A percentile compares a stretch with the other conserved stretches of the same genome.
phyloP scores from a whole-genome alignment of 2,797 vertebrate species.

The Coranthus polyacanthus region DNA sequence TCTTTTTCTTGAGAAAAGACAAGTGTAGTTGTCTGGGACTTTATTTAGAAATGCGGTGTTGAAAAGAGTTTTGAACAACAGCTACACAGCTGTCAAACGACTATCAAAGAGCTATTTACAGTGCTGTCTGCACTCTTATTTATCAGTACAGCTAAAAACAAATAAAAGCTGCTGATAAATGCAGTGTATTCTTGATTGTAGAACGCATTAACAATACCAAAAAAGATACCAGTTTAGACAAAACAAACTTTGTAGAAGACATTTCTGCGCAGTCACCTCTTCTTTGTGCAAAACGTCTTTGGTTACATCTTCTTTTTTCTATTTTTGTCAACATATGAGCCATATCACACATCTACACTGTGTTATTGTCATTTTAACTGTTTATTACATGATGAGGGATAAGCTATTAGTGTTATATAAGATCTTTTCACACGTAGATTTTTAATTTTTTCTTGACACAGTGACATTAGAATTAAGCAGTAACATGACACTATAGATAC shows the following conservation, averaged over 20 bases:
- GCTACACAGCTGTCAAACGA: constrained; percentile 66
- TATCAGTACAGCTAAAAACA: constrained; percentile 60
- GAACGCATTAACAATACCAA: constrained; percentile 27
- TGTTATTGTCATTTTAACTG: neutral
- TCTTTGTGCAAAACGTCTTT: neutral
- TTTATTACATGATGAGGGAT: constrained; percentile 21
- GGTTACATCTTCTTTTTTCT: neutral
- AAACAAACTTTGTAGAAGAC: constrained; percentile 1
- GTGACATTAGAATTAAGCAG: neutral
- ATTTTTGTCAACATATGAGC: neutral
- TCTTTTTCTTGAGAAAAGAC: constrained; percentile 42
- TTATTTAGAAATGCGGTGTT: constrained; percentile 71
- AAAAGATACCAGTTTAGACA: neutral
- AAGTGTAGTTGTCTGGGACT: constrained; percentile 63
- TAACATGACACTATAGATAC: neutral
- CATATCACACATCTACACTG: neutral
- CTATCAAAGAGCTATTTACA: constrained; percentile 77
- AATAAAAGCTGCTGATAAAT: constrained; percentile 63
- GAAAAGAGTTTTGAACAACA: constrained; percentile 39
- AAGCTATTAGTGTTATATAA: neutral
- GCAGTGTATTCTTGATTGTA: constrained; percentile 36
- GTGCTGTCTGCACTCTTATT: constrained; percentile 50
- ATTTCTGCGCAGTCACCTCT: constrained; percentile 17
- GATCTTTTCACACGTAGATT: neutral
- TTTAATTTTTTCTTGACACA: neutral